Percentiles rank a stretch among this genome's conserved stretches.
These are phyloP conservation scores for Botia almorhae DNA, from an alignment of 2,797 vertebrate genomes.

Conservation along the genomic window DNA sequence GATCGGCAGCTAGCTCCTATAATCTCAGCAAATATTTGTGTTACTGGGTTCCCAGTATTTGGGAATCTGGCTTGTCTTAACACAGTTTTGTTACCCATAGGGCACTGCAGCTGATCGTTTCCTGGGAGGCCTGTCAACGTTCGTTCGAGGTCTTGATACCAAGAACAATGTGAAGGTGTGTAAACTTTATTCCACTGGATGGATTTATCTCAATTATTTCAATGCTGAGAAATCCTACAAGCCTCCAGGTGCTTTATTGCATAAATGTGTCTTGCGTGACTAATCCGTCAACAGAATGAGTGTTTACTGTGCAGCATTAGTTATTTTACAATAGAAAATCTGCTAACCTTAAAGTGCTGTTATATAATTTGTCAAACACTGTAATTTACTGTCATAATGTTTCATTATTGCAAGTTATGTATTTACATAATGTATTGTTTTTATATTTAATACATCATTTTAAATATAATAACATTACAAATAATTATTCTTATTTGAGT, in stretches of 20 bases:
- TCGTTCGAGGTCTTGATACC: slow-evolving; percentile 90
- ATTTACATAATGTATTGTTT: no score
- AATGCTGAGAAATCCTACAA: neutral
- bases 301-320: neutral
- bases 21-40: neutral
- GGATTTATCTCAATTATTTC: neutral
- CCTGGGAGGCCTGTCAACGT: slow-evolving; percentile 86
- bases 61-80: slow-evolving; percentile 5
- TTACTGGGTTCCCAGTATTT: neutral
- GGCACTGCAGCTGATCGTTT: slow-evolving; percentile 91
- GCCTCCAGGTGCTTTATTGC: neutral
- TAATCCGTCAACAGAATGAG: neutral
- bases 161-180: slow-evolving; percentile 95
- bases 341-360: neutral
- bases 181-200: neutral
- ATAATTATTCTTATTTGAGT: neutral
- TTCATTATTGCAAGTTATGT: neutral
- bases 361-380: neutral
- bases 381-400: neutral
- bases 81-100: slow-evolving; percentile 68
- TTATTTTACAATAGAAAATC: neutral
- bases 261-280: neutral
- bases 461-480: no score
- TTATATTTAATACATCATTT: no score
- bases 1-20: neutral